Evolutionary conservation across 2,797 vertebrate genomes (phyloP), one percentile per base, ranked within the genome.

Genomic region (Typhlichthys eigenmanni): DNA sequence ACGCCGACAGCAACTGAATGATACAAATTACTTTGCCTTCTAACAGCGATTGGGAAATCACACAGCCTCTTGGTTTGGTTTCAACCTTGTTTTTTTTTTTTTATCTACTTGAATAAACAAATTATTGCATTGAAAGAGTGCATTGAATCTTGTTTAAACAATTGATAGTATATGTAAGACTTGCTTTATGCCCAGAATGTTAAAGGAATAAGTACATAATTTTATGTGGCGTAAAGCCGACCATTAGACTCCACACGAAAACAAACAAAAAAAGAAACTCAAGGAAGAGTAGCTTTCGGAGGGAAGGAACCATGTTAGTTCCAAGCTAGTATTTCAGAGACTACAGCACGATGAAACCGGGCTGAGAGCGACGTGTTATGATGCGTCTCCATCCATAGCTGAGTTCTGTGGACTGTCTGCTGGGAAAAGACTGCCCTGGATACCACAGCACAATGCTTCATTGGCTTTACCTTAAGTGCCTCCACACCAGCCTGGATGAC

Each of bases 401-500:
- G 38, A 9, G 9, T 7, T 43, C 17, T 55, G 1, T 54, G 55
- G 45, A 16, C 16, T 52, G 50, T 59, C 46, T 17, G 58, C 32
- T 6, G 69, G 3, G 48, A 4, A 0, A 12, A 68, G 29, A 53
- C 3, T 69, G 24, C 53, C 16, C 16, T 24, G 0, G 47, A 63
- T 13, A 55, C 9, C 7, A 45, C 24, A 29, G 24, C 24, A 29
- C 24, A 5, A 14, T 73, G 13, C 58, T 75, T 80, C 66, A 47
- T 50, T 11, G 14, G 13, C 92, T 89, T 29, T 60, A 99, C 98
- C 96, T 99, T 98, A 19, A 99, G 89, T 0, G 97, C 96, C 84
- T 99, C 96, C 87, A 98, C 86, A 14, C 97, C 97, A 8, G 97
- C 97, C 85, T 97, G 96, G 86, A 99, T 92, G 78, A 99, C 93